Evolutionary conservation across 1,140 invertebrate genomes (phyloP).

Genomic region (Pseudomyrmex concolor): DNA sequence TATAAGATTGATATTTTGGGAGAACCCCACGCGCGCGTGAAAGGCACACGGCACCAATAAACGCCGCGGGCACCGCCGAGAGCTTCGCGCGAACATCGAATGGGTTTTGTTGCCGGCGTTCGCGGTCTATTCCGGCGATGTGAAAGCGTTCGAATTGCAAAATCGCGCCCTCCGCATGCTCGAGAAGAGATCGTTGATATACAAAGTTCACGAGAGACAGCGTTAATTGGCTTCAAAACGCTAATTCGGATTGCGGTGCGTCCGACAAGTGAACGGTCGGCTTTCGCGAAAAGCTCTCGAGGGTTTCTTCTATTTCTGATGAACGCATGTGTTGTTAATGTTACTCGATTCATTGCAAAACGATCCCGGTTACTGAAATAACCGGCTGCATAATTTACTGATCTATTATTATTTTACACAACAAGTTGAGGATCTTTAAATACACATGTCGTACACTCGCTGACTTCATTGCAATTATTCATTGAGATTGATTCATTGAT

Average conservation of each 20-base stretch:
- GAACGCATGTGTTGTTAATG: neutral
- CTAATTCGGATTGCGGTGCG: neutral
- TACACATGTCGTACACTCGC: too few species aligned
- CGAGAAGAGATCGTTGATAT: neutral
- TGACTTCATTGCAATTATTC: too few species aligned
- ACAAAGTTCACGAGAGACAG: too few species aligned
- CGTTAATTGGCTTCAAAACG: slow-evolving; percentile 5
- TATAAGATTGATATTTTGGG: slow-evolving; percentile 83
- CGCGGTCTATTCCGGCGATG: neutral
- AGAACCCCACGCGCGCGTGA: slow-evolving; percentile 78
- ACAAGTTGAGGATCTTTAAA: too few species aligned
- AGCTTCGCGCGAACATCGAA: slow-evolving; percentile 61
- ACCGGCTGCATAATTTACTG: neutral
- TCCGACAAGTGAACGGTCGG: too few species aligned
- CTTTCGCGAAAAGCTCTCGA: neutral
- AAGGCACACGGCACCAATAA: slow-evolving; percentile 82
- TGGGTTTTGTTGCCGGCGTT: slow-evolving; percentile 47
- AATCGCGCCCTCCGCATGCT: neutral
- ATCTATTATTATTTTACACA: too few species aligned
- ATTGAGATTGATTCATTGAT: too few species aligned
- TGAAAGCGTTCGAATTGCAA: slow-evolving; percentile 14
- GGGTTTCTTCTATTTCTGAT: slow-evolving; percentile 1
- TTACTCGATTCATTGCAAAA: neutral
- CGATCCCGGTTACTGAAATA: neutral
- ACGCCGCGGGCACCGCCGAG: slow-evolving; percentile 58